Percentiles rank a stretch among this genome's conserved stretches.
Conservation (phyloP, 2,113 vertebrate genomes). For the Ciconia maguari region DNA sequence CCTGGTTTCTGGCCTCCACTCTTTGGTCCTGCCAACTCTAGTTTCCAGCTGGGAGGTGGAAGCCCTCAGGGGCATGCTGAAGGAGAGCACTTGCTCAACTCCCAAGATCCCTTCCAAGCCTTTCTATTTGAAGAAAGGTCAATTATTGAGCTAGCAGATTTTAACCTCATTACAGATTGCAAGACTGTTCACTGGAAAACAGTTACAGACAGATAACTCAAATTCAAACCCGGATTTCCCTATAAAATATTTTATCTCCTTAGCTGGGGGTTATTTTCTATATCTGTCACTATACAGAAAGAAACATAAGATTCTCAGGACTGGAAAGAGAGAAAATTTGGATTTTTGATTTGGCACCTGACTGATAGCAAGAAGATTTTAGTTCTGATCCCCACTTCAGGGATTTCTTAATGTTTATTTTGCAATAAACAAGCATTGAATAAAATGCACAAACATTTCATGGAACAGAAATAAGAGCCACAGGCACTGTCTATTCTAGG, state of each 20-base stretch:
- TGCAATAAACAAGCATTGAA: not conserved
- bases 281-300: not conserved
- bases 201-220: not conserved
- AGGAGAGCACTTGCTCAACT: not conserved
- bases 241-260: not conserved
- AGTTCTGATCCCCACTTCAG: not conserved
- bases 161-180: not conserved
- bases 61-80: rapidly evolving
- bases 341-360: not conserved
- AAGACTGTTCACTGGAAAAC: not conserved
- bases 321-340: not conserved
- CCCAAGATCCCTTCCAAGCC: not conserved
- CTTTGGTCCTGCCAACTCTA: not conserved
- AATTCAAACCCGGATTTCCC: not conserved
- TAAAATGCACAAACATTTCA: not conserved
- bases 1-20: not conserved
- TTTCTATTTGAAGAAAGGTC: not conserved
- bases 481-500: not conserved
- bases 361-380: not conserved
- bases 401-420: not conserved
- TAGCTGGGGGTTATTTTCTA: not conserved
- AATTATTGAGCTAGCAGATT: not conserved
- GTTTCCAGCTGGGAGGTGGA: not conserved
- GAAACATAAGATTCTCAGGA: not conserved
- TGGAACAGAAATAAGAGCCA: not conserved